These are phyloP conservation scores for Drosophila mimetica DNA, from an alignment of 2,888 invertebrate genomes.

Conservation along the genomic window DNA sequence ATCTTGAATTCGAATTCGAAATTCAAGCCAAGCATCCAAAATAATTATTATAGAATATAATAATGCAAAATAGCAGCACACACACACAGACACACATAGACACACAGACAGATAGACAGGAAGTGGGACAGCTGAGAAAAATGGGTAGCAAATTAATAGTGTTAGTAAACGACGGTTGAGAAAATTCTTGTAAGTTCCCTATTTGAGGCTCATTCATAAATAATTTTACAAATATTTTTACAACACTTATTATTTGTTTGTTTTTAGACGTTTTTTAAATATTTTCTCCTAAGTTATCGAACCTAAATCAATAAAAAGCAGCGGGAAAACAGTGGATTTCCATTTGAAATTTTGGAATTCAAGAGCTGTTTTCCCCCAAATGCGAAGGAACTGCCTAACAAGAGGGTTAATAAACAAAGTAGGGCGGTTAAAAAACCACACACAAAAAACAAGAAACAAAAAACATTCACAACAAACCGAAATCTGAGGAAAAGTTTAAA, in stretches of 20 bases:
- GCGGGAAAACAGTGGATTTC: neutral
- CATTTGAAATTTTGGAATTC: neutral
- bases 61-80: constrained; percentile 19
- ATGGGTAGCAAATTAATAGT: constrained; percentile 81
- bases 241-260: constrained; percentile 28
- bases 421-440: constrained; percentile 20
- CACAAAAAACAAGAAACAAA: constrained; percentile 1
- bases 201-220: constrained; percentile 83
- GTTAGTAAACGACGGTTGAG: constrained; percentile 82
- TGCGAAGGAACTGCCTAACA: constrained; percentile 29
- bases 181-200: constrained; percentile 83
- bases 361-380: constrained; percentile 5
- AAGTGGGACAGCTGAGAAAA: constrained; percentile 33
- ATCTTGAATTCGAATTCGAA: constrained; percentile 35
- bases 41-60: constrained; percentile 29
- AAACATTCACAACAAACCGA: constrained; percentile 13
- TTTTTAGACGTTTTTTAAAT: constrained; percentile 28
- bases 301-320: constrained; percentile 9
- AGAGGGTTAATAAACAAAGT: constrained; percentile 30
- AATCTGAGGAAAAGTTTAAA: constrained; percentile 20
- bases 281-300: constrained; percentile 29
- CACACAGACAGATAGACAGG: no score
- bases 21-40: constrained; percentile 40
- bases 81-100: constrained; percentile 31
- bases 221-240: constrained; percentile 51